These are phyloP conservation scores for Diogma glabrata DNA, from an alignment of 2,888 invertebrate genomes.

Conservation along the genomic window DNA sequence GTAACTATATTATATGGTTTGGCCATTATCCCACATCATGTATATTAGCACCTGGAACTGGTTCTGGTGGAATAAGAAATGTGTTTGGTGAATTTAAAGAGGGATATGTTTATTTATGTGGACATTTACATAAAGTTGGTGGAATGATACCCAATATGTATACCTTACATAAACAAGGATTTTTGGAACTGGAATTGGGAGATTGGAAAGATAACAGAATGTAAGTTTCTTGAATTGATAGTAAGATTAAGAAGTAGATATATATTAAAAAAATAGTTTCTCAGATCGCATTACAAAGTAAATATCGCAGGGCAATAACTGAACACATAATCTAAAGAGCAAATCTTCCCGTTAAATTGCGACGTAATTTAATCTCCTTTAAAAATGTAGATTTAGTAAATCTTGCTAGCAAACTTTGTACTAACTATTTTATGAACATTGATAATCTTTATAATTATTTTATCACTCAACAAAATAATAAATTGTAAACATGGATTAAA, in stretches of 20 bases:
- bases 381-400: too few species aligned
- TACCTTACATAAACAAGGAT: conserved; percentile 69
- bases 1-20: conserved; percentile 63
- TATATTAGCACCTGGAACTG: conserved; percentile 48
- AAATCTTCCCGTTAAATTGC: too few species aligned
- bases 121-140: conserved; percentile 77
- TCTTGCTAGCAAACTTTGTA: not conserved
- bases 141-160: conserved; percentile 76
- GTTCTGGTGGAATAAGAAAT: conserved; percentile 41
- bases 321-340: too few species aligned
- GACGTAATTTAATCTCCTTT: too few species aligned
- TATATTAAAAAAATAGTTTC: too few species aligned
- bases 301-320: too few species aligned
- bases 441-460: not conserved
- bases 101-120: conserved; percentile 72
- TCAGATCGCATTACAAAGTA: too few species aligned
- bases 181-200: conserved; percentile 75
- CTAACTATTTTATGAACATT: not conserved
- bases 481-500: not conserved
- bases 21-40: conserved; percentile 89
- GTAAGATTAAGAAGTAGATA: too few species aligned
- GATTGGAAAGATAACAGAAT: conserved; percentile 88
- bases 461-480: not conserved
- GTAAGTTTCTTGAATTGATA: conserved; percentile 37
- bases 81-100: conserved; percentile 47